A percentile compares a stretch with the other conserved stretches of the same genome.
phyloP scores from a whole-genome alignment of 2,888 invertebrate species.

The Limnephilus rhombicus region DNA sequence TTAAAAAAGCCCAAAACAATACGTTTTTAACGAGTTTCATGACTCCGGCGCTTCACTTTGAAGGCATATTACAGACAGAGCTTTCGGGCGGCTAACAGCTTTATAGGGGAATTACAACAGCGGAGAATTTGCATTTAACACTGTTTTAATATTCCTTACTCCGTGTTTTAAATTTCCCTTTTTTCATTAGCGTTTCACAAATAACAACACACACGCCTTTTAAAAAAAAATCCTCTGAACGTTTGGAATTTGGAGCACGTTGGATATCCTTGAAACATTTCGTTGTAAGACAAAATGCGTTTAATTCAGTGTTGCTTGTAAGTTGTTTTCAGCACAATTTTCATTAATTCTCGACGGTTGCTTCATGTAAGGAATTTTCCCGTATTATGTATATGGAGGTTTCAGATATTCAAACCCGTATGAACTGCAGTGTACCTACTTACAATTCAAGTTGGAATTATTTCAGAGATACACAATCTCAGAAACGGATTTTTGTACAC shows the following conservation, averaged over 20 bases:
- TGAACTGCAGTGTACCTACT: neutral
- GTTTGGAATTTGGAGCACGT: neutral
- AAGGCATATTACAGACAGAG: neutral
- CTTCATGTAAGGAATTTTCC: neutral
- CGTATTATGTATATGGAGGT: neutral
- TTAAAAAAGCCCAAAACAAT: neutral
- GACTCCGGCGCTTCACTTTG: neutral
- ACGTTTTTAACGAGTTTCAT: slow-evolving; percentile 9
- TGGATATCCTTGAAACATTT: neutral
- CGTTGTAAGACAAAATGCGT: neutral
- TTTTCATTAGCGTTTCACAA: neutral
- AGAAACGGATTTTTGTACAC: neutral
- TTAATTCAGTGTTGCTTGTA: neutral
- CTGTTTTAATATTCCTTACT: slow-evolving; percentile 20
- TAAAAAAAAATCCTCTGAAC: neutral
- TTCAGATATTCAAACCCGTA: neutral
- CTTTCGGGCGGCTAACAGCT: neutral
- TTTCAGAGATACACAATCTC: neutral
- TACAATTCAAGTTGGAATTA: neutral
- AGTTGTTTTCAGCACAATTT: neutral
- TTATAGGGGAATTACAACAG: slow-evolving; percentile 23
- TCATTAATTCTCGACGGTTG: neutral
- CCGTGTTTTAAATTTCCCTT: neutral
- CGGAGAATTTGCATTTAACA: slow-evolving; percentile 5
- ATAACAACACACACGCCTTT: neutral